Conservation (phyloP, 2,113 vertebrate genomes). For the Apteryx mantelli region DNA sequence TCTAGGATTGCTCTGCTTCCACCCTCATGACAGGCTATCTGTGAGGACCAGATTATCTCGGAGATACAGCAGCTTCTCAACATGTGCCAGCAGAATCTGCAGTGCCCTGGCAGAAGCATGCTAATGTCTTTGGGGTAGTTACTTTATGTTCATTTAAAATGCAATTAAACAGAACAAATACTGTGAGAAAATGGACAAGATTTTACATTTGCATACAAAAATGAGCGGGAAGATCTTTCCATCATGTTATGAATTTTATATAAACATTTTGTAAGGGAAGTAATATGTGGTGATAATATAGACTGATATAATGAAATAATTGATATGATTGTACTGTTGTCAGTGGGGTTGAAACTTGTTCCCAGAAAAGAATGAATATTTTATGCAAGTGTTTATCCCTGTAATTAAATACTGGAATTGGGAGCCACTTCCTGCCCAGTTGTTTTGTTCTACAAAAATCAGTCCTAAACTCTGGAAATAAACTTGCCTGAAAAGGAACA, state of each 20-base stretch:
- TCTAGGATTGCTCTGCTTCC: neutral
- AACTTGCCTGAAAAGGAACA: neutral
- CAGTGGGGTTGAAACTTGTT: conserved; percentile 4
- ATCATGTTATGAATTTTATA: conserved; percentile 58
- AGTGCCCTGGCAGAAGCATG: conserved; percentile 8
- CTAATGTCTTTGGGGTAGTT: conserved; percentile 30
- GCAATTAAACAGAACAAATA: conserved; percentile 73
- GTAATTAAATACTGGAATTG: conserved; percentile 31
- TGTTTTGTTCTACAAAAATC: neutral
- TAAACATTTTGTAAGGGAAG: conserved; percentile 44
- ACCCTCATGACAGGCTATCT: neutral
- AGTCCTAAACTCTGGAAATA: neutral
- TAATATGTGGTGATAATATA: neutral
- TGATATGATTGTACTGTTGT: neutral
- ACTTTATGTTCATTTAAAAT: conserved; percentile 66
- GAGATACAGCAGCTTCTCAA: neutral
- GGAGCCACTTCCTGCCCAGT: neutral
- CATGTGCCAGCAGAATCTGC: neutral
- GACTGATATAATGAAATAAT: conserved; percentile 19
- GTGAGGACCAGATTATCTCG: neutral
- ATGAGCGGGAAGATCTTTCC: conserved; percentile 54
- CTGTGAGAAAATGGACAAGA: conserved; percentile 38
- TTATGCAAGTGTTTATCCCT: conserved; percentile 36
- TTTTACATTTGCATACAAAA: conserved; percentile 60
- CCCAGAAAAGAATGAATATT: conserved; percentile 42